Evolutionary conservation across 2,113 vertebrate genomes (phyloP).

Genomic region (Alosa alosa): DNA sequence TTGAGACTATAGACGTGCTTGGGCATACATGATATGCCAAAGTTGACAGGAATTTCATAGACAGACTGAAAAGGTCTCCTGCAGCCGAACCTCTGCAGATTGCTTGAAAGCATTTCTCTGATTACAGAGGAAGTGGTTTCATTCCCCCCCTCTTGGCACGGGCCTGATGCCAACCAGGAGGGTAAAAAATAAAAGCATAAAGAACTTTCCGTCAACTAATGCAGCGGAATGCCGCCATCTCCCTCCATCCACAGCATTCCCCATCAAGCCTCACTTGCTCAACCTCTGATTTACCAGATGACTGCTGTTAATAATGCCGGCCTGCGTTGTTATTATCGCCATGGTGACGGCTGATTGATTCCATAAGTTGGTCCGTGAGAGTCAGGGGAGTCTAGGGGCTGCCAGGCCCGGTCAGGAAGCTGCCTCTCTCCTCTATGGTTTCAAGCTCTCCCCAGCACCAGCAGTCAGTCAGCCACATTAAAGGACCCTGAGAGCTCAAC

Average conservation of each 20-base stretch:
- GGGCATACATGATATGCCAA: background rate
- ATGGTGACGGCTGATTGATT: slow-evolving; percentile 42
- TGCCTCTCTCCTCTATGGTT: background rate
- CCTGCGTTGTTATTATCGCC: slow-evolving; percentile 35
- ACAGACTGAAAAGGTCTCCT: background rate
- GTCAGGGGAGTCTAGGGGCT: background rate
- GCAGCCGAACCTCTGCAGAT: slow-evolving; percentile 5
- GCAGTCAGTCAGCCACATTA: background rate
- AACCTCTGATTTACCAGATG: slow-evolving; percentile 40
- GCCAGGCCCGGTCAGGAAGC: background rate
- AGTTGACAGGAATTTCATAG: background rate
- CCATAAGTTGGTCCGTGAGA: slow-evolving; percentile 21
- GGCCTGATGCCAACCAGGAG: slow-evolving; percentile 36
- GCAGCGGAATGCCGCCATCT: slow-evolving; percentile 35
- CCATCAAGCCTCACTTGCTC: slow-evolving; percentile 30
- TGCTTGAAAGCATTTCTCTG: slow-evolving; percentile 33
- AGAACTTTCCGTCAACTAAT: slow-evolving; percentile 49
- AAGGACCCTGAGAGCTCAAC: background rate
- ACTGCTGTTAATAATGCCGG: slow-evolving; percentile 43
- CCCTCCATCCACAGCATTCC: slow-evolving; percentile 43
- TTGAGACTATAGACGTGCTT: background rate
- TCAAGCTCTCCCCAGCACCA: background rate
- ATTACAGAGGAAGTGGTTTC: slow-evolving; percentile 50
- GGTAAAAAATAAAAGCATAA: slow-evolving; percentile 25
- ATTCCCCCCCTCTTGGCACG: slow-evolving; percentile 33